Percentiles rank a stretch among this genome's conserved stretches.
phyloP scores from a whole-genome alignment of 2,888 invertebrate genomes.

The Scaptomyza caliginosa region DNA sequence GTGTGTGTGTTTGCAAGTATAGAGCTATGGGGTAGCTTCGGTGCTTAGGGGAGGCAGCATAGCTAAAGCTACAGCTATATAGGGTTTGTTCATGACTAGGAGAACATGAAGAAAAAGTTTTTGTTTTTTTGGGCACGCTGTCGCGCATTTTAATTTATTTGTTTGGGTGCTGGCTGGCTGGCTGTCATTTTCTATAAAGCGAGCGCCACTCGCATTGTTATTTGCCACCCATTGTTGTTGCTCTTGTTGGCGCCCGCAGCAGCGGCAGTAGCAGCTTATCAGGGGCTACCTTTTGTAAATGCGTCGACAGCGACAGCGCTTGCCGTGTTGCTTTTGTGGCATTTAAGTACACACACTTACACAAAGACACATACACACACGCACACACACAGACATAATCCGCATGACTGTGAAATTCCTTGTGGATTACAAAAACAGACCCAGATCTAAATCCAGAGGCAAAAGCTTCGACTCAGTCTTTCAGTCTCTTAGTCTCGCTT shows the following conservation, averaged over 20 bases:
- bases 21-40: not conserved
- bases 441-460: conserved; percentile 48
- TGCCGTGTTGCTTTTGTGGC: conserved; percentile 66
- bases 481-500: not conserved
- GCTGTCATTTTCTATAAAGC: conserved; percentile 73
- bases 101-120: conserved; percentile 28
- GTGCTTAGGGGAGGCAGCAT: not conserved
- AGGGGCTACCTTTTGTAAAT: conserved; percentile 66
- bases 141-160: conserved; percentile 82
- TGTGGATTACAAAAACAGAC: conserved; percentile 70
- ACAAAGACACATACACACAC: conserved; percentile 8
- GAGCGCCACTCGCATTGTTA: conserved; percentile 50
- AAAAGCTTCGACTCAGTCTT: conserved; percentile 20
- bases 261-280: conserved; percentile 62
- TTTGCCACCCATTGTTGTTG: conserved; percentile 44
- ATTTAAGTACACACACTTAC: conserved; percentile 57
- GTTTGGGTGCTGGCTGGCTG: conserved; percentile 64
- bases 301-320: conserved; percentile 63
- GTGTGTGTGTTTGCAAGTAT: too few species aligned
- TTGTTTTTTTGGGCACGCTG: conserved; percentile 70
- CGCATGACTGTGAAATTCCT: conserved; percentile 73
- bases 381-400: conserved; percentile 53
- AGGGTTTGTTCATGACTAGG: conserved; percentile 10
- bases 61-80: not conserved
- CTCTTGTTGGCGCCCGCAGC: conserved; percentile 39